Evolutionary conservation across 1,140 invertebrate genomes (phyloP), one percentile per base, ranked within the genome.

Genomic region (Aphaenogaster rudis): DNA sequence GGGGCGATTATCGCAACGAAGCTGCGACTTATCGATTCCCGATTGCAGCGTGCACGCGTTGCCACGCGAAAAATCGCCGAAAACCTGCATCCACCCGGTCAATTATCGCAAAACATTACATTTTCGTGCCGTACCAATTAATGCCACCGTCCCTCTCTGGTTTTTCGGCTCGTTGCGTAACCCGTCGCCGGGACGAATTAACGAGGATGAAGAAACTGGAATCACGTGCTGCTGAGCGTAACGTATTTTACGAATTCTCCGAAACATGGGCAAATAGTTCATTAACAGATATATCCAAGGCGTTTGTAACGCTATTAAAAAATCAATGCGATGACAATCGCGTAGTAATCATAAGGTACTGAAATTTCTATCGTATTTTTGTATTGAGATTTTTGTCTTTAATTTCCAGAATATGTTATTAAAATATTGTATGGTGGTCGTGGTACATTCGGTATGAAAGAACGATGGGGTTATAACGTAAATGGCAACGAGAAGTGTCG

Each of bases 71-170:
- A 69, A 78, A 79, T 86, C 36, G 48, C 74, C 17, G 48, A 79
- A 79, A 86, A 86, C 36, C 48, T 57, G 82, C 15, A 66, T 21
- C 36, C 74, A 13, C 48, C 9, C 39, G 82, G 42, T 36, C 82
- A 86, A 86, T 86, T 86, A 86, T 86, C 82, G 74, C 48, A 57
- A 48, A 64, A 79, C 74, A 86, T 86, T 78, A 69, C 57, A 78
- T 79, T 86, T 86, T 79, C 82, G 45, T 77, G 59, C 28, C 42
- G 36, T 86, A 45, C 61, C 61, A 86, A 79, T 79, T 86, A 86
- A 79, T 79, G 52, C 36, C 15, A 17, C 11, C 82, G 39, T 54
- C 36, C 39, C 59, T 54, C 45, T 21, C 59, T 78, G 54, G 57
- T 78, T 85, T 85, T 86, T 86, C 61, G 33, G n/a, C 11, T 39